Conservation (phyloP, 2,113 vertebrate genomes). For the Halichoerus grypus region DNA sequence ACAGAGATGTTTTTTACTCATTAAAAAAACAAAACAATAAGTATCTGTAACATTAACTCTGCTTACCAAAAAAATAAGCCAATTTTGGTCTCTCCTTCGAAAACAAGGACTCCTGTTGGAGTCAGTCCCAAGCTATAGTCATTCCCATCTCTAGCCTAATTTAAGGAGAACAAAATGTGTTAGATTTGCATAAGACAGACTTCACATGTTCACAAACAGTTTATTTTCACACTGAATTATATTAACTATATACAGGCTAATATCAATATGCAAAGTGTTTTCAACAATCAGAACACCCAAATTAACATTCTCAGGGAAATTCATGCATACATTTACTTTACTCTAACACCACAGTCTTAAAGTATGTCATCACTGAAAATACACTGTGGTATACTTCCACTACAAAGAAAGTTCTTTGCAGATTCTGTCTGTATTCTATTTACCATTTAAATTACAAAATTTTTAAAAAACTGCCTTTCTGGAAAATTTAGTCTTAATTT, state of each 20-base stretch:
- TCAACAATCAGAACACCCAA: constrained; percentile 24
- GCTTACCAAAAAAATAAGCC: constrained; percentile 98
- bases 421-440: not conserved
- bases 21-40: constrained; percentile 40
- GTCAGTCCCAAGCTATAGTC: constrained; percentile 98
- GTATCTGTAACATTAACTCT: constrained; percentile 22
- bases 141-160: constrained; percentile 97
- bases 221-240: constrained; percentile 28
- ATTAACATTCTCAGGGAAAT: constrained; percentile 28
- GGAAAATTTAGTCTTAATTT: not conserved
- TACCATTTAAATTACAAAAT: constrained; percentile 14
- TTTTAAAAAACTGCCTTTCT: not conserved
- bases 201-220: constrained; percentile 27
- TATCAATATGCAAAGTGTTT: constrained; percentile 47
- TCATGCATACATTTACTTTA: not conserved
- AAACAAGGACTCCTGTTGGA: constrained; percentile 98
- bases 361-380: not conserved
- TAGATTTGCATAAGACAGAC: constrained; percentile 81
- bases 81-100: constrained; percentile 99
- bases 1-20: not conserved
- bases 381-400: not conserved
- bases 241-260: constrained; percentile 10
- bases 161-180: constrained; percentile 72
- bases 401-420: not conserved
- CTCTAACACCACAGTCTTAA: not conserved